These are phyloP conservation scores for Dendrocopos noguchii DNA, from an alignment of 2,113 vertebrate genomes.

Conservation along the genomic window DNA sequence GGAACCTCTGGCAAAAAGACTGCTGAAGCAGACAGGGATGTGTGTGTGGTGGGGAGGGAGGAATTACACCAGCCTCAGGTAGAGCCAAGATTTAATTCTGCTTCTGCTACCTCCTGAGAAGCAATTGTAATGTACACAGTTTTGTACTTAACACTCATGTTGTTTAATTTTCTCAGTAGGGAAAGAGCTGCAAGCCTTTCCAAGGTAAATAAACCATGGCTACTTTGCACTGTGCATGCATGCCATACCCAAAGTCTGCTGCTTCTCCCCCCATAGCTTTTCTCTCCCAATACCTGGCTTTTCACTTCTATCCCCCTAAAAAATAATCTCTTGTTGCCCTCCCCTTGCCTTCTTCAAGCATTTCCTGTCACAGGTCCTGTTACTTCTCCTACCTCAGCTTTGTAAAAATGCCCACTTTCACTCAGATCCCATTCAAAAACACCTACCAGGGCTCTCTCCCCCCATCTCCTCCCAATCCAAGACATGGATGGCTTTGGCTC, in stretches of 20 bases:
- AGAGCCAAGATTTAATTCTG: background rate
- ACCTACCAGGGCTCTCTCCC: background rate
- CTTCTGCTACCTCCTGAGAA: background rate
- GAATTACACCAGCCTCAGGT: background rate
- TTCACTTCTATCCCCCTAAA: background rate
- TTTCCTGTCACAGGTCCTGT: background rate
- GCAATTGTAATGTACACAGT: background rate
- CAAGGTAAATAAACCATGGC: background rate
- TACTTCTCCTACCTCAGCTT: background rate
- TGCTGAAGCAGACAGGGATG: fast-evolving
- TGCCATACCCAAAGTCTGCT: background rate
- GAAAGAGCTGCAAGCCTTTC: background rate
- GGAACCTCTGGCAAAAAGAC: fast-evolving
- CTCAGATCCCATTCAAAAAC: background rate
- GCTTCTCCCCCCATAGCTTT: background rate
- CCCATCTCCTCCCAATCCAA: background rate
- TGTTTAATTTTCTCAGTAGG: conserved; percentile 12
- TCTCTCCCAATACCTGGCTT: background rate
- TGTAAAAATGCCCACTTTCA: background rate
- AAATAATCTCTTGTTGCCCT: background rate
- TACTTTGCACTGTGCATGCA: fast-evolving
- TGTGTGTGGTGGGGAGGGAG: background rate
- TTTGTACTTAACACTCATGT: background rate
- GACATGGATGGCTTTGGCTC: background rate
- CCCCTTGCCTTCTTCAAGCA: background rate